Percentiles rank a stretch among this genome's conserved stretches.
Evolutionary conservation across 2,888 invertebrate genomes (phyloP).

Genomic region (Nephrotoma flavescens): DNA sequence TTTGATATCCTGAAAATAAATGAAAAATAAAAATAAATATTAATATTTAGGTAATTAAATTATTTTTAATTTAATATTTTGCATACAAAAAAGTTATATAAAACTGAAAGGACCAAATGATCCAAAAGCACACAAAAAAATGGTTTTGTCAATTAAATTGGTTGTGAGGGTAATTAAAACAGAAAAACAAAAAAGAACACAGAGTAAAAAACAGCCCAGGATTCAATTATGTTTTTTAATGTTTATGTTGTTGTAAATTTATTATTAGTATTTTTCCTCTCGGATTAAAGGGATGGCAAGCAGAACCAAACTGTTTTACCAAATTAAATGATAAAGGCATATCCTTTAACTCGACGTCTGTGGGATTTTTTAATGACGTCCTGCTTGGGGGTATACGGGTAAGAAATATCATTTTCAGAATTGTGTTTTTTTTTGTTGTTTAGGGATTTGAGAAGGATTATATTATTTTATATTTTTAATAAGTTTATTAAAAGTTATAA

Average conservation of each 20-base stretch:
- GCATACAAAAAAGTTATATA: not conserved
- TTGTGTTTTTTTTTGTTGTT: not conserved
- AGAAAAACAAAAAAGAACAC: not conserved
- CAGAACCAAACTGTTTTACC: not conserved
- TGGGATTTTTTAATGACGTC: not conserved
- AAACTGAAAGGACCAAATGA: not conserved
- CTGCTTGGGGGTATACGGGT: not conserved
- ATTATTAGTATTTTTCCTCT: not conserved
- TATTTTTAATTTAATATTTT: not conserved
- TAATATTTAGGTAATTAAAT: not conserved
- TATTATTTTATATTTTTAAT: not conserved
- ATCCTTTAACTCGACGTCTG: not conserved
- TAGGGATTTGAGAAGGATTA: not conserved
- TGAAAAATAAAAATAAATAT: not conserved
- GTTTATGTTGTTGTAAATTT: not conserved
- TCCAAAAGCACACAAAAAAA: not conserved
- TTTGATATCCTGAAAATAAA: not conserved
- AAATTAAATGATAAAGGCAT: not conserved
- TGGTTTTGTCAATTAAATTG: not conserved
- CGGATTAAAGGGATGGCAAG: not conserved
- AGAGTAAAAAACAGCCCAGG: not conserved
- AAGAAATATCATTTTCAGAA: not conserved
- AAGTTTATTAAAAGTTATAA: not conserved
- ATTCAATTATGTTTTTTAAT: not conserved
- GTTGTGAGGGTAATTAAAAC: not conserved